These are phyloP conservation scores for Heliangelus exortis DNA, from an alignment of 2,797 vertebrate genomes.

Conservation along the genomic window DNA sequence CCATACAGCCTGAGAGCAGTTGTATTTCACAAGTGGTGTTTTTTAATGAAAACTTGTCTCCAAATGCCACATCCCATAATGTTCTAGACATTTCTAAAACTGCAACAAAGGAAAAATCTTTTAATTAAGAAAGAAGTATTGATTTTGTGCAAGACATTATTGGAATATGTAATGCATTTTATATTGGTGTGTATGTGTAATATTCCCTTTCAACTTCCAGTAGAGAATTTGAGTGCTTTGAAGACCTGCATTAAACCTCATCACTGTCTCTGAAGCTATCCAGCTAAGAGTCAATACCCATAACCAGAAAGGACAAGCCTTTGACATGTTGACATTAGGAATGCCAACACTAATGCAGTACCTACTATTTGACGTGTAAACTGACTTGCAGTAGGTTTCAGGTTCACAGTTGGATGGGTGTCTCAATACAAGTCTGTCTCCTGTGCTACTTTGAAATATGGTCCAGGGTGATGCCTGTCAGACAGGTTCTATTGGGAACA, in stretches of 20 bases:
- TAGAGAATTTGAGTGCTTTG: not conserved
- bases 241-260: not conserved
- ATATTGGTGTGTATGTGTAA: not conserved
- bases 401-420: not conserved
- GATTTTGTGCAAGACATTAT: not conserved
- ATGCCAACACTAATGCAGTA: fast-evolving
- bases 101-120: not conserved
- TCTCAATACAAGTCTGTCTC: not conserved
- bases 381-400: not conserved
- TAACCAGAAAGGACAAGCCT: not conserved
- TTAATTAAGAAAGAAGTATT: not conserved
- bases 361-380: not conserved
- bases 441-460: not conserved
- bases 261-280: not conserved
- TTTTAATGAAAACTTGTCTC: not conserved
- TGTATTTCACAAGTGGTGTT: not conserved
- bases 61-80: not conserved
- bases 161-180: not conserved
- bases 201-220: not conserved
- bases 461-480: not conserved
- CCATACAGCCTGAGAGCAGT: not conserved
- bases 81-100: not conserved
- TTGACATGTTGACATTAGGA: not conserved
- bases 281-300: not conserved
- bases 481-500: not conserved